Evolutionary conservation across 1,140 invertebrate species (phyloP).

Genomic region (Drosophila rhopaloa): DNA sequence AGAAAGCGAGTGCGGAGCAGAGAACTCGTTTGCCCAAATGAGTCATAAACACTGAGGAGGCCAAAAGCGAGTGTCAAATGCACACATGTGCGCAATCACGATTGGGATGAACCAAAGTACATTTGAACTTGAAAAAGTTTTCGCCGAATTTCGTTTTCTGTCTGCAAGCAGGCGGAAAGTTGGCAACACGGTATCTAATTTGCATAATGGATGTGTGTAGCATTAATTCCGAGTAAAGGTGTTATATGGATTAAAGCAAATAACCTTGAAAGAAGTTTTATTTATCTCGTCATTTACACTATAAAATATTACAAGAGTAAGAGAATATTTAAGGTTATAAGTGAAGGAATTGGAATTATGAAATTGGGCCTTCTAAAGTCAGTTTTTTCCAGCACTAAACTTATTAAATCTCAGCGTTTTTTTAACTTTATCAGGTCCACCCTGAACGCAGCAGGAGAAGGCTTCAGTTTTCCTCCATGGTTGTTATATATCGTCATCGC

Average conservation of each 20-base stretch:
- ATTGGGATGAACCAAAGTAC: constrained; percentile 40
- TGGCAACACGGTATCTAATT: not conserved
- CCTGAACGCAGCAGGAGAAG: constrained; percentile 25
- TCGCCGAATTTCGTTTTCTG: constrained; percentile 6
- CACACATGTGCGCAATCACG: constrained; percentile 53
- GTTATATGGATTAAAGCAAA: not conserved
- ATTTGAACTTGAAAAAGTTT: constrained; percentile 45
- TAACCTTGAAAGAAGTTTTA: not conserved
- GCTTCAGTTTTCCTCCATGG: constrained; percentile 17
- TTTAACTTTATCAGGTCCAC: constrained; percentile 29
- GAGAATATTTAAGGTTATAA: not conserved
- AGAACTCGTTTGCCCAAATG: constrained; percentile 76
- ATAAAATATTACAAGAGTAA: not conserved
- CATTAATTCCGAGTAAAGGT: not conserved
- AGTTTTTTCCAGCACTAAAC: not conserved
- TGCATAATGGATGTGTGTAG: constrained; percentile 2
- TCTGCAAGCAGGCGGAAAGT: constrained; percentile 8
- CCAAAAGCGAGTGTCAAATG: constrained; percentile 55
- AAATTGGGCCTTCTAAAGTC: too few species aligned
- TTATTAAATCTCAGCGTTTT: not conserved
- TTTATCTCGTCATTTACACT: not conserved
- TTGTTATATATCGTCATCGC: constrained; percentile 40
- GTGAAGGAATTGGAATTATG: too few species aligned
- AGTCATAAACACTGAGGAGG: constrained; percentile 71
- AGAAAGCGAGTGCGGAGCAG: not conserved